These are phyloP conservation scores for Plecturocebus donacophilus DNA, from an alignment of 2,113 vertebrate species.

Conservation along the genomic window DNA sequence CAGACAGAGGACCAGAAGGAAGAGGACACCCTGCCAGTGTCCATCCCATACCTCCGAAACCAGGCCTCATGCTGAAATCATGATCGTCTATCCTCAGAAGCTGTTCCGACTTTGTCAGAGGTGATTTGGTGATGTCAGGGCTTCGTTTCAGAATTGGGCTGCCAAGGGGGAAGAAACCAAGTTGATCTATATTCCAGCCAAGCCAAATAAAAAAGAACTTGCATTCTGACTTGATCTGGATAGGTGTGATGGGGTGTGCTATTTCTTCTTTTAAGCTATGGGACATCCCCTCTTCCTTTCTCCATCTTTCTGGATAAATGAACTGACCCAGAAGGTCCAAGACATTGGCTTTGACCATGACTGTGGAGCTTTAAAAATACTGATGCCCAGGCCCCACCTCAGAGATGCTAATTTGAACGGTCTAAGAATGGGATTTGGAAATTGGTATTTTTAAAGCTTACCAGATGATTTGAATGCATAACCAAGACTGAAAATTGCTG, in stretches of 20 bases:
- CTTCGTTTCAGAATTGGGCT: conserved; percentile 95
- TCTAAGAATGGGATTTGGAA: background rate
- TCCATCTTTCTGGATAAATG: background rate
- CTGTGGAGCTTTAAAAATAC: background rate
- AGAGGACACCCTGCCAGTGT: accelerated
- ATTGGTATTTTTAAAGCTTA: background rate
- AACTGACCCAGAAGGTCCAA: background rate
- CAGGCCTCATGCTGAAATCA: conserved; percentile 98
- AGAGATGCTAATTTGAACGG: background rate
- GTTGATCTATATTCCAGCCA: background rate
- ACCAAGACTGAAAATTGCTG: background rate
- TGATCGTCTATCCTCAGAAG: conserved; percentile 97
- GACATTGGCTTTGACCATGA: background rate
- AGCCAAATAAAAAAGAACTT: background rate
- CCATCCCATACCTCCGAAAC: conserved; percentile 92
- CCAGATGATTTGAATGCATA: background rate
- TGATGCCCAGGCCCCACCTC: background rate
- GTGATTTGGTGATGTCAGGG: conserved; percentile 97
- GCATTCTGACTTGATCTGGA: background rate
- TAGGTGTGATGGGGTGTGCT: background rate
- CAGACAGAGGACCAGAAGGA: background rate
- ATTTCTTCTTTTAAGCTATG: background rate
- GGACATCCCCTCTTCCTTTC: background rate
- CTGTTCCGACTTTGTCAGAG: conserved; percentile 96
- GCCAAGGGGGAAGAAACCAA: conserved; percentile 48